Evolutionary conservation across 2,888 invertebrate genomes (phyloP), one percentile per base, ranked within the genome.

Genomic region (Acrocyrtus sp.): DNA sequence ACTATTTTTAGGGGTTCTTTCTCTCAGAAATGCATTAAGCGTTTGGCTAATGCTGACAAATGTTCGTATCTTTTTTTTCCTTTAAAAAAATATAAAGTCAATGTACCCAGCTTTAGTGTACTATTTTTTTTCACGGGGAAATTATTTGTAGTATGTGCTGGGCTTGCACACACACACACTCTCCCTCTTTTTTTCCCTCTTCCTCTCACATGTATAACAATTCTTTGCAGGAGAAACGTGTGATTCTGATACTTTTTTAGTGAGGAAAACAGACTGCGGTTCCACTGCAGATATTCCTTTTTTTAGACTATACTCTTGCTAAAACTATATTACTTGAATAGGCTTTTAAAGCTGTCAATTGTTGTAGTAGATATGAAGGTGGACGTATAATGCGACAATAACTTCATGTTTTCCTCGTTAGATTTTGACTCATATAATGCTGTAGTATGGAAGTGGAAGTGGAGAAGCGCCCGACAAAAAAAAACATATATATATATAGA

Each of bases 171-270:
- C n/a, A n/a, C n/a, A n/a, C n/a, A n/a, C n/a, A n/a, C n/a, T n/a
- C n/a, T n/a, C n/a, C n/a, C n/a, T n/a, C n/a, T n/a, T n/a, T n/a
- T n/a, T n/a, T n/a, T n/a, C n/a, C n/a, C n/a, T n/a, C n/a, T n/a
- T n/a, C n/a, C n/a, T n/a, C n/a, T n/a, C n/a, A n/a, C n/a, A n/a
- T n/a, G n/a, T n/a, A n/a, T n/a, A n/a, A n/a, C n/a, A 34, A 39
- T 22, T 69, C 69, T 69, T 61, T 69, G 69, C 69, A 69, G 69
- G 53, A 69, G 54, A 56, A 69, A 68, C 68, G 60, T 68, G 68
- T 61, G 63, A 63, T 63, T 48, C 57, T 72, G 63, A 39, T 50
- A 51, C 15, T 56, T 41, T 58, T 58, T 53, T 57, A 50, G 54
- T 56, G 22, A 61, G 48, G 24, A 51, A 72, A 65, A 72, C 51